phyloP scores from a whole-genome alignment of 2,888 invertebrate species.

The Calameuta pallipes region DNA sequence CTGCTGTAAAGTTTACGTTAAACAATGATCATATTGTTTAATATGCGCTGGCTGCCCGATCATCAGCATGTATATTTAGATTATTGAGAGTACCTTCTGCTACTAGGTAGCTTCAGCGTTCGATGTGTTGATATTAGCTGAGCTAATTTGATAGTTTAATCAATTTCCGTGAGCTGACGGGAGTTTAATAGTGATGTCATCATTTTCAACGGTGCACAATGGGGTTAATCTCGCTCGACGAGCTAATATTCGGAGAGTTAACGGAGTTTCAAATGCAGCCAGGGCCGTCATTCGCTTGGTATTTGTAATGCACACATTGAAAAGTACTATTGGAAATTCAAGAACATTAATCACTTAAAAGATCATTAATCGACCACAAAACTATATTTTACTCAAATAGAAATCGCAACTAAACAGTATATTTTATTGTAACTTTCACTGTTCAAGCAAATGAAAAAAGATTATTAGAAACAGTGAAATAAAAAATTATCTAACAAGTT shows the following conservation, averaged over 20 bases:
- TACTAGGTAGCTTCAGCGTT: conserved; percentile 33
- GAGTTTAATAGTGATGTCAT: conserved; percentile 66
- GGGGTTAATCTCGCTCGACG: conserved; percentile 65
- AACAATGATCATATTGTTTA: not conserved
- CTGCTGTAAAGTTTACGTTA: not conserved
- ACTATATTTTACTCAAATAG: not conserved
- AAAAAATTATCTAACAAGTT: not conserved
- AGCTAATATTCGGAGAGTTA: conserved; percentile 65
- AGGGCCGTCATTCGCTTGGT: conserved; percentile 47
- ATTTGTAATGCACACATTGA: not conserved
- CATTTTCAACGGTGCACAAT: conserved; percentile 64
- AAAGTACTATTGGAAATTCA: not conserved
- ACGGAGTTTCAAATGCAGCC: conserved; percentile 64
- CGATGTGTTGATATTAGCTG: conserved; percentile 62
- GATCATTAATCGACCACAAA: not conserved
- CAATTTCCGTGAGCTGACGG: conserved; percentile 64
- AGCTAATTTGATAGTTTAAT: conserved; percentile 67
- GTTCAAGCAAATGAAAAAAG: not conserved
- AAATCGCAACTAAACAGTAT: not conserved
- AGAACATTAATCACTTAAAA: not conserved
- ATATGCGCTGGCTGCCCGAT: not conserved
- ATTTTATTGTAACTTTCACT: not conserved
- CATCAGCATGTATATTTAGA: conserved; percentile 37
- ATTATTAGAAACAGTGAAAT: not conserved
- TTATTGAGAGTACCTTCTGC: conserved; percentile 34